Conservation (phyloP, 2,888 invertebrate species). For the Drosophila robusta region DNA sequence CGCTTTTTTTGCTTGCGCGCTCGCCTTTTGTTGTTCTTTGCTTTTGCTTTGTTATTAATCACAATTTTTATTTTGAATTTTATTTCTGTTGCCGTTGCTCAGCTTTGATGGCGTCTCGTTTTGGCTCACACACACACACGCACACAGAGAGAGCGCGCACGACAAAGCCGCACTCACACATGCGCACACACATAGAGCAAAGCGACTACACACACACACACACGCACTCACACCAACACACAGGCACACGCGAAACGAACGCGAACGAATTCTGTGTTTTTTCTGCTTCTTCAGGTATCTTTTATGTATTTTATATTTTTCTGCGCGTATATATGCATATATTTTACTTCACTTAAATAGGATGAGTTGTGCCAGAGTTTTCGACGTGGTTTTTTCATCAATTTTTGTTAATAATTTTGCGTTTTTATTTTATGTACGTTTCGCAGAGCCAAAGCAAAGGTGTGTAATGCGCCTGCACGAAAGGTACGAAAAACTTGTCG, state of each 20-base stretch:
- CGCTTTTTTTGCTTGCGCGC: slow-evolving; percentile 39
- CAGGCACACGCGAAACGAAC: slow-evolving; percentile 53
- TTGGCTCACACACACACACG: slow-evolving; percentile 60
- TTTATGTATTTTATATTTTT: no score
- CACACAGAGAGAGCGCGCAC: slow-evolving; percentile 17
- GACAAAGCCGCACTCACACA: slow-evolving; percentile 32
- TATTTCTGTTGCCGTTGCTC: slow-evolving; percentile 56
- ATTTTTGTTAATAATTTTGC: slow-evolving; percentile 31
- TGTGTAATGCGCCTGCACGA: slow-evolving; percentile 71
- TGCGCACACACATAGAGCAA: slow-evolving; percentile 11
- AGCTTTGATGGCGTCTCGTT: slow-evolving; percentile 74
- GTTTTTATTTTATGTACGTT: slow-evolving; percentile 14
- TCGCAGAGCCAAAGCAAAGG: slow-evolving; percentile 48
- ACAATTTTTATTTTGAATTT: slow-evolving; percentile 80
- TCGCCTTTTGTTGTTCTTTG: slow-evolving; percentile 46
- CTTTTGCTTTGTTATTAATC: slow-evolving; percentile 71
- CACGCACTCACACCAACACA: slow-evolving; percentile 22
- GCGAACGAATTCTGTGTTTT: slow-evolving; percentile 63
- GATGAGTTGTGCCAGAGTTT: slow-evolving; percentile 4
- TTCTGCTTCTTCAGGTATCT: slow-evolving; percentile 31
- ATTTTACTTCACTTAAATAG: slow-evolving; percentile 49
- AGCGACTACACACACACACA: slow-evolving; percentile 14
- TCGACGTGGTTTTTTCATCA: slow-evolving; percentile 6
- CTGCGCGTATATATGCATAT: slow-evolving; percentile 3
- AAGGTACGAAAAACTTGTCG: slow-evolving; percentile 84